A percentile compares a stretch with the other conserved stretches of the same genome.
phyloP scores from a whole-genome alignment of 2,888 invertebrate genomes.

The Dryobotodes eremita region DNA sequence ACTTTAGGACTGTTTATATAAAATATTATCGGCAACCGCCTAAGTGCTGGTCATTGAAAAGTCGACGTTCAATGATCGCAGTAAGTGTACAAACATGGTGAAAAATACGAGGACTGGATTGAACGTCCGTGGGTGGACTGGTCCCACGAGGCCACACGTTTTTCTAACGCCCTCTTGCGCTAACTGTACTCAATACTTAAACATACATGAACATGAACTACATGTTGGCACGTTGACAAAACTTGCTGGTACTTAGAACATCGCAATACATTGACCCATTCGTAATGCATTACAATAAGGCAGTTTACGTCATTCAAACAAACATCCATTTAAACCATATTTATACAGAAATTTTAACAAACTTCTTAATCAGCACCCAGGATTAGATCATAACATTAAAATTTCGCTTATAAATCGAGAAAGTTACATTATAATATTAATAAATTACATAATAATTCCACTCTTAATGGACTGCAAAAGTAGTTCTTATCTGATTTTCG shows the following conservation, averaged over 20 bases:
- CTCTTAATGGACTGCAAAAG: conserved; percentile 20
- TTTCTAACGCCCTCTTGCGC: conserved; percentile 84
- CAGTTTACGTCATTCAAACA: conserved; percentile 20
- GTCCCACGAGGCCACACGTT: conserved; percentile 80
- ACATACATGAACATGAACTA: conserved; percentile 57
- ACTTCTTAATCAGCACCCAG: conserved; percentile 37
- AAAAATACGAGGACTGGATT: conserved; percentile 74
- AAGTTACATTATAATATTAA: conserved; percentile 32
- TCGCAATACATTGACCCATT: conserved; percentile 52
- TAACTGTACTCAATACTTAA: conserved; percentile 84
- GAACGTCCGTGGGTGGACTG: conserved; percentile 85
- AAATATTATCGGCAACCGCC: conserved; percentile 22
- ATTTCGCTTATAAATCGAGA: conserved; percentile 32
- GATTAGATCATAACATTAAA: conserved; percentile 24
- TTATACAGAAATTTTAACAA: neutral
- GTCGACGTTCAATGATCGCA: conserved; percentile 66
- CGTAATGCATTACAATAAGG: conserved; percentile 31
- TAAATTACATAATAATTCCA: conserved; percentile 36
- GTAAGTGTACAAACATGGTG: conserved; percentile 71
- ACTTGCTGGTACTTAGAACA: conserved; percentile 32
- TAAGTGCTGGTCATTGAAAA: conserved; percentile 56
- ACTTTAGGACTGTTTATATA: conserved; percentile 22
- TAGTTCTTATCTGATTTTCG: conserved; percentile 33
- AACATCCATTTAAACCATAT: neutral
- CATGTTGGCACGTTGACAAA: conserved; percentile 68